A percentile compares a stretch with the other conserved stretches of the same genome.
phyloP scores from a whole-genome alignment of 1,140 invertebrate species.

The Pissodes strobi region DNA sequence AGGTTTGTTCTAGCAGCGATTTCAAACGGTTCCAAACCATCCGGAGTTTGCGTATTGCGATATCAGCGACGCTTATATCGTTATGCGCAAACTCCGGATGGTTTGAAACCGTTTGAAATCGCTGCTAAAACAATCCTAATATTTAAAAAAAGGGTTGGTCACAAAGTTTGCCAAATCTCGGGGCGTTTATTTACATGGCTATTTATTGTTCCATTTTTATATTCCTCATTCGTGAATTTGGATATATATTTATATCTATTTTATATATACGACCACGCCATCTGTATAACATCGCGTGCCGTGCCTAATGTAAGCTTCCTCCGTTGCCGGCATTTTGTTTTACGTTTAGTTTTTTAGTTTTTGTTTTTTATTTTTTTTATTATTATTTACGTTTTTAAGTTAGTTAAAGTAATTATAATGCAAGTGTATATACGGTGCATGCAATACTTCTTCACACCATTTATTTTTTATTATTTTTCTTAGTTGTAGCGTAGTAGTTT shows the following conservation, averaged over 20 bases:
- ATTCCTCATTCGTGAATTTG: slow-evolving; percentile 35
- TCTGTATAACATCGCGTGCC: slow-evolving; percentile 43
- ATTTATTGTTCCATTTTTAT: slow-evolving; percentile 38
- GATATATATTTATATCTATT: slow-evolving; percentile 29
- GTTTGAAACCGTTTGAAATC: too few species aligned
- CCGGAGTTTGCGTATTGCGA: too few species aligned
- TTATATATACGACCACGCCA: slow-evolving; percentile 26
- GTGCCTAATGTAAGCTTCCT: slow-evolving; percentile 41
- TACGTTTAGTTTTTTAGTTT: slow-evolving; percentile 39
- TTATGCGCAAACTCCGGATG: too few species aligned
- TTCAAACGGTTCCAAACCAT: too few species aligned
- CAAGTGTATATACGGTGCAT: slow-evolving; percentile 51
- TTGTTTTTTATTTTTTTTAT: slow-evolving; percentile 46
- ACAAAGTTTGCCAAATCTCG: neutral
- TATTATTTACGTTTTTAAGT: slow-evolving; percentile 47
- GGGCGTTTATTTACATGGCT: slow-evolving; percentile 2
- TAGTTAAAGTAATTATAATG: slow-evolving; percentile 33
- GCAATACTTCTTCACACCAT: slow-evolving; percentile 50
- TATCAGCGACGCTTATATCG: too few species aligned
- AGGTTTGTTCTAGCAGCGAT: too few species aligned
- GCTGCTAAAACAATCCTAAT: too few species aligned
- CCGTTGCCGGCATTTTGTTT: slow-evolving; percentile 40
- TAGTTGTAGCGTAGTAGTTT: slow-evolving; percentile 53
- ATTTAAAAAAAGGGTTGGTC: neutral
- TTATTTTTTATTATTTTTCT: slow-evolving; percentile 51